Conservation (phyloP, 2,113 vertebrate genomes). For the Channa maculata region DNA sequence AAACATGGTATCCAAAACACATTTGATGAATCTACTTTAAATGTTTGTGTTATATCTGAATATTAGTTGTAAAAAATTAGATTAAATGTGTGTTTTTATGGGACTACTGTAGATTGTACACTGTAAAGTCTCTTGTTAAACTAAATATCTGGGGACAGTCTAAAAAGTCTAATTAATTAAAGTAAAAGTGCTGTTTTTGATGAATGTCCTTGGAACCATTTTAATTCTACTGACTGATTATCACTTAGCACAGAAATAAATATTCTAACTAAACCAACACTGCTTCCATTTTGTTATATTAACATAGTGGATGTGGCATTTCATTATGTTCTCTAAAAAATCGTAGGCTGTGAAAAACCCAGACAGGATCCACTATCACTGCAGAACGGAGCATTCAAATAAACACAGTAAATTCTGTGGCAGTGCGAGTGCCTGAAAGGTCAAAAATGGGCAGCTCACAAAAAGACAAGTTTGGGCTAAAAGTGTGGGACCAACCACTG, state of each 20-base stretch:
- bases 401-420: neutral
- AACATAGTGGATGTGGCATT: neutral
- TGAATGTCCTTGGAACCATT: no score
- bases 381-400: neutral
- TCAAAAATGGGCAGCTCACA: neutral
- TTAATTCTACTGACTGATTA: no score
- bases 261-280: neutral
- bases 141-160: no score
- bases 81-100: neutral
- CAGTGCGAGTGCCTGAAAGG: neutral
- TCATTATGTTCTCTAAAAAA: neutral
- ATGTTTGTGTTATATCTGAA: no score
- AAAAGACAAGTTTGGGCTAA: neutral
- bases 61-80: no score
- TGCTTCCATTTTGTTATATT: neutral
- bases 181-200: no score
- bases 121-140: no score
- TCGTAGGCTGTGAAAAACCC: neutral
- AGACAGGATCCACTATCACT: neutral
- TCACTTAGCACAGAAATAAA: neutral
- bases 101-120: neutral
- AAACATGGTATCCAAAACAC: no score
- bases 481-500: no score
- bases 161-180: no score
- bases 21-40: no score